Evolutionary conservation across 2,797 vertebrate genomes (phyloP).

Genomic region (Picus viridis): DNA sequence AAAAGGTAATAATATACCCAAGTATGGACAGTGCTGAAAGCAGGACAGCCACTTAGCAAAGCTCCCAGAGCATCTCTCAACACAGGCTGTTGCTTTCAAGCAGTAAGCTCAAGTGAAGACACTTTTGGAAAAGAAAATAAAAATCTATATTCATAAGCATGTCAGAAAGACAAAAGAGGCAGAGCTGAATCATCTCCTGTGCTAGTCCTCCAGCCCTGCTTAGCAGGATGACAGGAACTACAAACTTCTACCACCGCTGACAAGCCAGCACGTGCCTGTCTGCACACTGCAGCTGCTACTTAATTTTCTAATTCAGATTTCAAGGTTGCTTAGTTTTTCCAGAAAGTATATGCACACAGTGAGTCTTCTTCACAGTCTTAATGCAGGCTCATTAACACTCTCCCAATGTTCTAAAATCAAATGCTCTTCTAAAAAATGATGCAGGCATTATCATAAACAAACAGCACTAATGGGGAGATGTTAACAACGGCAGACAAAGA

Average conservation of each 20-base stretch:
- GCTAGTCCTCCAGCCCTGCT: background rate
- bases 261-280: background rate
- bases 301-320: slow-evolving; percentile 37
- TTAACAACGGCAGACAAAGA: slow-evolving; percentile 3
- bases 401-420: background rate
- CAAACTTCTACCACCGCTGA: background rate
- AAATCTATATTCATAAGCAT: background rate
- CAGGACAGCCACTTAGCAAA: background rate
- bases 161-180: background rate
- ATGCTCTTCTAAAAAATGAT: background rate
- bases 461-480: background rate
- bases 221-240: background rate
- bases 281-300: background rate
- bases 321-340: slow-evolving; percentile 29
- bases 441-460: background rate
- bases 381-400: slow-evolving; percentile 11
- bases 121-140: background rate
- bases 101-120: background rate
- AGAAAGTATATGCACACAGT: background rate
- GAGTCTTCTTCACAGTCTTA: background rate
- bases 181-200: background rate
- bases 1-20: background rate
- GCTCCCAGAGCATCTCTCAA: background rate
- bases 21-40: background rate
- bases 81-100: background rate